Evolutionary conservation across 2,797 vertebrate genomes (phyloP), one percentile per base, ranked within the genome.

Genomic region (Numenius phaeopus): DNA sequence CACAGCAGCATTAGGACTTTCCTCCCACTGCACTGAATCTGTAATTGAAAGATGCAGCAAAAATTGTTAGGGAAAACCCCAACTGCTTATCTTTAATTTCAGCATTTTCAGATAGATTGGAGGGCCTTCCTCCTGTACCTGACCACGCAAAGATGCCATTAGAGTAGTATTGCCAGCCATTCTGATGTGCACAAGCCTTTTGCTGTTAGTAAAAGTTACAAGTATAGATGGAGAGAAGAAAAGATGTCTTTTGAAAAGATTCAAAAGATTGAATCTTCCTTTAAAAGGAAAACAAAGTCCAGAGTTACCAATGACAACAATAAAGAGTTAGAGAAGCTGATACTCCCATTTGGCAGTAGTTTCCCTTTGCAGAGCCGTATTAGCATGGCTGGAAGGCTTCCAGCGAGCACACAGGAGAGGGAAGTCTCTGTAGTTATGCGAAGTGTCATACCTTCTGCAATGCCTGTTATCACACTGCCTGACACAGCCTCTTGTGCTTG

Each of bases 241-340:
- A 92, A 94, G 79, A 75, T 81, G 58, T 37, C 34, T 37, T 37
- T 37, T 37, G 34, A 37, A 37, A 37, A 37, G 34, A 37, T 37
- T 37, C 34, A 37, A 37, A 37, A 37, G 34, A 37, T 95, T 94
- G 82, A 93, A 82, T 89, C 90, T 88, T 96, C 79, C 84, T 97
- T 83, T 94, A 86, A 94, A 92, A 85, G 49, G 84, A 87, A 94
- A 92, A 91, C 82, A 87, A 95, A 96, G 90, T 94, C 78, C 6
- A 0, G 71, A 96, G 84, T 94, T 95, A 89, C 81, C 82, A 88
- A 22, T 92, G 90, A 81, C 86, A 91, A 85, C 87, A 91, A 93
- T 76, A 44, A 86, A 70, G 90, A 87, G 37, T 95, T 94, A 75
- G 87, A 52, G 84, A 81, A 85, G 82, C 94, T 52, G 94, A 73